Base-by-base conservation (phyloP, 2,797 vertebrate species). In the Schizothorax lantsangensis region DNA sequence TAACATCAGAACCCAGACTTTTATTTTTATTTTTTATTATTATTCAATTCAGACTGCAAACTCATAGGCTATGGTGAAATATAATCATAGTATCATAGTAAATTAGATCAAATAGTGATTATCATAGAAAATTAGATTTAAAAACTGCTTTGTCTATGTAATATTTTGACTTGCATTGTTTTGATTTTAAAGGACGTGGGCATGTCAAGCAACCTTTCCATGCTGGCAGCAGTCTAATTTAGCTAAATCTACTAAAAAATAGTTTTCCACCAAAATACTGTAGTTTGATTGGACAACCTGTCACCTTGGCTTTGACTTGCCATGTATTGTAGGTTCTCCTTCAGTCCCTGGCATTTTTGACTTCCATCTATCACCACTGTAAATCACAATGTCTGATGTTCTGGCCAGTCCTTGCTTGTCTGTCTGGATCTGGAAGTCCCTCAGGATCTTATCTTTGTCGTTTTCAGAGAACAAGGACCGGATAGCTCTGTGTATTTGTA, bases 361-460 rank as follows among this genome's bases (percentile, higher is more conserved):
- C 43, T 33, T 21, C 43, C 23, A 84, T 68, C 23, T 14, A 66
- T 66, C 45, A 5, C 33, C 43, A 15, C 30, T 47, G 49, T 12
- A 10, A 2, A 33, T 72, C 17, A 19, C 52, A n/a, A 7, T 73
- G 68, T 47, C 49, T 36, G 43, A 80, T 80, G 59, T 80, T 52
- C 59, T 23, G 21, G 21, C 78, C 68, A 49, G 78, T 33, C 52
- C 26, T 21, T 80, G 62, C 59, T 78, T 54, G 43, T 59, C 64
- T 47, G 36, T 92, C 91, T 85, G 66, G 69, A 64, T 49, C 40
- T 38, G 68, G 40, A 80, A 64, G 68, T 86, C 69, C 54, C 78
- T 47, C 21, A 8, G 78, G 77, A 81, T 73, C 40, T 78, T 30
- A 64, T 77, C 57, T 38, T 36, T 36, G 40, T 36, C 9, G 2